A percentile compares a stretch with the other conserved stretches of the same genome.
Evolutionary conservation across 2,113 vertebrate species (phyloP).

Genomic region (Isurus oxyrinchus): DNA sequence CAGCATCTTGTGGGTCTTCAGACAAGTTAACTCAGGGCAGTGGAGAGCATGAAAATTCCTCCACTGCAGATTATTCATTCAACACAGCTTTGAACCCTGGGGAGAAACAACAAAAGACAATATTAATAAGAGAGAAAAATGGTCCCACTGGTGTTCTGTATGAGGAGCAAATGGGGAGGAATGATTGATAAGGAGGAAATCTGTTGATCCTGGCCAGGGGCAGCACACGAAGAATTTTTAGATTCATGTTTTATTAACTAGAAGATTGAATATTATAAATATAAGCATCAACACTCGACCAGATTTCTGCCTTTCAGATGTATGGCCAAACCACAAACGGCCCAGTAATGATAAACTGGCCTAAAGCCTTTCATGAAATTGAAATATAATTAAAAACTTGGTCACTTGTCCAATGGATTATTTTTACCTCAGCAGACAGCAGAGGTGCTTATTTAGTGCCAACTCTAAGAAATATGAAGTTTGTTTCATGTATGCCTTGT

Average conservation of each 20-base stretch:
- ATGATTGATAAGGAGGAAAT: background rate
- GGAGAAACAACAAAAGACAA: background rate
- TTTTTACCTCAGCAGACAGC: background rate
- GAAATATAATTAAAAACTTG: background rate
- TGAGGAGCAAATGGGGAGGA: background rate
- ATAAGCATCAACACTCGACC: background rate
- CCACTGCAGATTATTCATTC: background rate
- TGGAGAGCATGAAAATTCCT: background rate
- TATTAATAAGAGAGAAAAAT: background rate
- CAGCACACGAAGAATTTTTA: background rate
- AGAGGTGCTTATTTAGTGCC: background rate
- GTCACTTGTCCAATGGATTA: background rate
- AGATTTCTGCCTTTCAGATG: background rate
- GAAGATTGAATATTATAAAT: background rate
- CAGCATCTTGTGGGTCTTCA: background rate
- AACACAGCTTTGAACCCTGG: background rate
- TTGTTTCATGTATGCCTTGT: background rate
- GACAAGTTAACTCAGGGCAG: background rate
- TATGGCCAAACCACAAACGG: background rate
- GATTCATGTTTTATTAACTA: slow-evolving; percentile 20
- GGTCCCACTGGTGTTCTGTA: background rate
- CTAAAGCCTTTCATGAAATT: background rate
- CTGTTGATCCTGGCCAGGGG: background rate
- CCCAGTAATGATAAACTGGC: background rate
- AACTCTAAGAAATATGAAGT: background rate